Evolutionary conservation across 2,888 invertebrate genomes (phyloP).

Genomic region (Campoplex nolae): DNA sequence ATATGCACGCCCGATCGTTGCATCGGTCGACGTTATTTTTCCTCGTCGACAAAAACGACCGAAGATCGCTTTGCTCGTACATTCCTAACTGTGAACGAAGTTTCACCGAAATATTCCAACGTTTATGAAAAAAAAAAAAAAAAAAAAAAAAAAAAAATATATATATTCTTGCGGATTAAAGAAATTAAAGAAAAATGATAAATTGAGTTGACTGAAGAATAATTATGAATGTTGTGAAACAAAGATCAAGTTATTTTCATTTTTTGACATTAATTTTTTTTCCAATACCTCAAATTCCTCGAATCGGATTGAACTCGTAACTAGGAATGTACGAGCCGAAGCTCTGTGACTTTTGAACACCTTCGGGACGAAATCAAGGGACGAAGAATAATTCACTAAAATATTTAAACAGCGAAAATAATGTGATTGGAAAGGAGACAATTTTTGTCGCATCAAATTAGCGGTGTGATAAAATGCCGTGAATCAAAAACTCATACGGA

Average conservation of each 20-base stretch:
- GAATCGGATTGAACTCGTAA: not conserved
- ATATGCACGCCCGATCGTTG: not conserved
- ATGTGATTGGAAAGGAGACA: too few relatives aligned
- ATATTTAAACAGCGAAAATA: not conserved
- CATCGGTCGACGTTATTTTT: constrained; percentile 34
- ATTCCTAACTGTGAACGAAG: not conserved
- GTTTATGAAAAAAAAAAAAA: not conserved
- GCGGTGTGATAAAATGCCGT: not conserved
- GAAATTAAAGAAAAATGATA: too few relatives aligned
- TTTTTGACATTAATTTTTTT: not conserved
- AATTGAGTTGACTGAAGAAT: too few relatives aligned
- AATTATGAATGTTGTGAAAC: not conserved
- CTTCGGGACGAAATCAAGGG: constrained; percentile 5
- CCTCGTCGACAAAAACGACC: not conserved
- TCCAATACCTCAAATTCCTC: not conserved
- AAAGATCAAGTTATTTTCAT: not conserved
- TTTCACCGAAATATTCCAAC: not conserved
- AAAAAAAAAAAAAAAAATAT: too few relatives aligned
- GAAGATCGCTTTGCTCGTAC: not conserved
- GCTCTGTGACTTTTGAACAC: not conserved
- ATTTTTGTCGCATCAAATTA: not conserved
- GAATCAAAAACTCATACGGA: not conserved
- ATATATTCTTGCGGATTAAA: not conserved
- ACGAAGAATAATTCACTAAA: not conserved
- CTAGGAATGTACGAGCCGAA: not conserved